Evolutionary conservation across 2,888 invertebrate genomes (phyloP), one percentile per base, ranked within the genome.

Genomic region (Agrilus cyanescens): DNA sequence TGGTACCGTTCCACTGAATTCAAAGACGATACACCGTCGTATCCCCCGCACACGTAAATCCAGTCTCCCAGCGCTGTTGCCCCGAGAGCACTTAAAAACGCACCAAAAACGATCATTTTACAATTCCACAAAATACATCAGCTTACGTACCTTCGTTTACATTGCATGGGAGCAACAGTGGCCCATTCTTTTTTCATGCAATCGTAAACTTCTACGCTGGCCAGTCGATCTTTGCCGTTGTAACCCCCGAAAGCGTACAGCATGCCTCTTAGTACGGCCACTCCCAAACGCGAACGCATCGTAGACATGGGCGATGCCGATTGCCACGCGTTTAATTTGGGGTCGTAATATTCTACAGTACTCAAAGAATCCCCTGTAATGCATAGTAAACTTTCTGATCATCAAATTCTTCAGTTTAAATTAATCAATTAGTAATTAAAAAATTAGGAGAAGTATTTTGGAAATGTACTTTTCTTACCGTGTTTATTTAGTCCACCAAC

Each of bases 171-270:
- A 10, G 82, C 75, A 2, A 88, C 85, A 55, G 79, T 76, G 36
- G 76, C 76, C 89, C 90, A 90, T 44, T 74, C 72, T 56, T 78
- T 76, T 32, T 72, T 72, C 43, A 72, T 69, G 1, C 85, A 83
- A 67, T 88, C 83, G 61, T 84, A 89, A 7, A 86, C 82, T 66
- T 91, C 90, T 1, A 89, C 89, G 1, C 87, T 85, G 25, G 82
- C 78, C 12, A 90, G 69, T 48, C 90, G 69, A 59, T 89, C 87
- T 36, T 74, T 73, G 1, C 91, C 90, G 63, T 90, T 87, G 59
- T 87, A 90, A 1, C 90, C 90, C 12, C 82, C 82, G 58, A 90
- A 85, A 2, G 88, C 89, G 57, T 80, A 84, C 4, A 85, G 64
- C 62, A 79, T 76, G 55, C 85, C 83, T 55, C 81, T 75, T 56